Percentiles rank a stretch among this genome's conserved stretches.
phyloP scores from a whole-genome alignment of 2,797 vertebrate species.

The Brachyalestes nurse region DNA sequence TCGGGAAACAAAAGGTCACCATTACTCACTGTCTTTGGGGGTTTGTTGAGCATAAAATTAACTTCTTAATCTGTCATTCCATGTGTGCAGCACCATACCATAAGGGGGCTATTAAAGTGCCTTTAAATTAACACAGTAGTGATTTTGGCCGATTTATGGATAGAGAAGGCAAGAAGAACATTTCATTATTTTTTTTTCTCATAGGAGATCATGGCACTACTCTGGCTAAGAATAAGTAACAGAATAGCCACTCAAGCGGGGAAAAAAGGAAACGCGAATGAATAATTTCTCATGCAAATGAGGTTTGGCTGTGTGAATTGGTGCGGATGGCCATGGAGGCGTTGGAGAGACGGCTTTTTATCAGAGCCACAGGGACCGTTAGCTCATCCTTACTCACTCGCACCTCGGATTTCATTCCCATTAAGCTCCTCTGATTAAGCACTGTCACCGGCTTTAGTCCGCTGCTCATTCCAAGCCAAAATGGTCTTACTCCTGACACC shows the following conservation, averaged over 20 bases:
- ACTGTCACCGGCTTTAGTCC: background rate
- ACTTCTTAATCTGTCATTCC: conserved; percentile 36
- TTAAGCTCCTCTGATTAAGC: conserved; percentile 12
- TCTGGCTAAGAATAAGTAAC: conserved; percentile 48
- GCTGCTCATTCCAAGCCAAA: background rate
- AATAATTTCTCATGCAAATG: conserved; percentile 71
- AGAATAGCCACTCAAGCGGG: conserved; percentile 29
- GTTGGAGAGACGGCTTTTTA: conserved; percentile 60
- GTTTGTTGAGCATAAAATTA: conserved; percentile 59
- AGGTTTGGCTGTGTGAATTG: conserved; percentile 57
- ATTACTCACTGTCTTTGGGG: conserved; percentile 37
- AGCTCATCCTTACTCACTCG: conserved; percentile 60
- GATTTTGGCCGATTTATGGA: conserved; percentile 53
- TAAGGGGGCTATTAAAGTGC: conserved; percentile 51
- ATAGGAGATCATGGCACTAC: conserved; percentile 9
- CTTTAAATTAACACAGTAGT: conserved; percentile 51
- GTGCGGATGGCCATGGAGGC: conserved; percentile 51
- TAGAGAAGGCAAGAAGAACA: conserved; percentile 53
- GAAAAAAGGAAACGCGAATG: conserved; percentile 26
- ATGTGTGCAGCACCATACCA: conserved; percentile 16
- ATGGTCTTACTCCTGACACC: background rate
- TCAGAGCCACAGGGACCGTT: conserved; percentile 61
- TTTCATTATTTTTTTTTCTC: conserved; percentile 16
- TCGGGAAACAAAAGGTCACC: conserved; percentile 48
- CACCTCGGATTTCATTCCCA: conserved; percentile 26